Evolutionary conservation across 2,797 vertebrate genomes (phyloP), one percentile per base, ranked within the genome.

Genomic region (Trachurus trachurus): DNA sequence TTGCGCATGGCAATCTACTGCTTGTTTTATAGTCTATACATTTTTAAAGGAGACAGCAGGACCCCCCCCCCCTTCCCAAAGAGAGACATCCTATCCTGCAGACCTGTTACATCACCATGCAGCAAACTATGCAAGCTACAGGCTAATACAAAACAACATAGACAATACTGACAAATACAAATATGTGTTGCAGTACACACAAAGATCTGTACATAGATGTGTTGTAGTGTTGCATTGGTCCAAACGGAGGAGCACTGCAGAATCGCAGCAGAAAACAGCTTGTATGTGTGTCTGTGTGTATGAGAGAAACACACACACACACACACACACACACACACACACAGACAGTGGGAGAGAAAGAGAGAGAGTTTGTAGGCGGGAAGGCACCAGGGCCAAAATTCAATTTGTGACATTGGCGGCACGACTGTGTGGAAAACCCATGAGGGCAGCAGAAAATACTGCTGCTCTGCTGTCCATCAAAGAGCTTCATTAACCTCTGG

Each of bases 81-180:
- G 39, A 80, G 66, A 78, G 34, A 68, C 66, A 86, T 62, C 54
- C 26, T 66, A 76, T 80, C 68, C 83, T 85, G 86, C 81, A 87
- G 88, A 92, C 79, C 86, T 89, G 88, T 92, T 92, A 89, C 86
- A 91, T 93, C 87, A 89, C 79, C 68, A 87, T 88, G 84, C 86
- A 81, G 82, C 70, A 89, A 76, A 69, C 65, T 53, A 52, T 67
- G 68, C 76, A 84, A 73, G 66, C 47, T 0, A 45, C 10, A 71
- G 37, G 50, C 71, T 76, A 76, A 65, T 47, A 75, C 80, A 86
- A 74, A 57, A 71, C 69, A 84, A 81, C 66, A 74, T 22, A 59
- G 71, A 87, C 63, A 80, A 65, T 13, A 58, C 63, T 31, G 65
- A 67, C 56, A 74, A 78, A 26, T 26, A 67, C 56, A 74, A 78